Conservation (phyloP, 1,140 invertebrate genomes). For the Melipona quadrifasciata region DNA sequence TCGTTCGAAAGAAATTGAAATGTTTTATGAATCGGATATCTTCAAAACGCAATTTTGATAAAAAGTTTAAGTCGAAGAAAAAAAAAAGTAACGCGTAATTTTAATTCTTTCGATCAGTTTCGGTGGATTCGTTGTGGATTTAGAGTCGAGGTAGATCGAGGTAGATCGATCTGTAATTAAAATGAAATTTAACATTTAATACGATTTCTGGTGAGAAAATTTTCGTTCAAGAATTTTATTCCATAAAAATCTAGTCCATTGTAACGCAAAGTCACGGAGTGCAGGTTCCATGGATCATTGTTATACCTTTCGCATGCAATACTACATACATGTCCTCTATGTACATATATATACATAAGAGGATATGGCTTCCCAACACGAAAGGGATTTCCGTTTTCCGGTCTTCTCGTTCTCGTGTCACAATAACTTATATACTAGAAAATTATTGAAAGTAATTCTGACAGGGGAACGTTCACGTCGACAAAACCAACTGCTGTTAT, state of each 20-base stretch:
- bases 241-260: not conserved
- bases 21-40: too few species aligned
- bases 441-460: not conserved
- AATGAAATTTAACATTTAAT: not conserved
- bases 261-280: not conserved
- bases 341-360: not conserved
- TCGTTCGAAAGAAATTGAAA: too few species aligned
- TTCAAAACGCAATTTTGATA: too few species aligned
- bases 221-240: not conserved
- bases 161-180: not conserved
- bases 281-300: not conserved
- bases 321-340: not conserved
- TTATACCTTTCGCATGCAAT: not conserved
- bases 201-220: too few species aligned
- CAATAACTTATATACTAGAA: not conserved
- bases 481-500: too few species aligned
- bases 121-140: not conserved
- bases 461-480: too few species aligned
- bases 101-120: not conserved
- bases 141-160: not conserved
- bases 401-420: not conserved
- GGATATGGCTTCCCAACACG: conserved; percentile 20
- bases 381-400: conserved; percentile 21
- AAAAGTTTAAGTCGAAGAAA: too few species aligned
- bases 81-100: too few species aligned